These are phyloP conservation scores for Chaetogeoica ovagalla DNA, from an alignment of 2,888 invertebrate genomes.

Conservation along the genomic window DNA sequence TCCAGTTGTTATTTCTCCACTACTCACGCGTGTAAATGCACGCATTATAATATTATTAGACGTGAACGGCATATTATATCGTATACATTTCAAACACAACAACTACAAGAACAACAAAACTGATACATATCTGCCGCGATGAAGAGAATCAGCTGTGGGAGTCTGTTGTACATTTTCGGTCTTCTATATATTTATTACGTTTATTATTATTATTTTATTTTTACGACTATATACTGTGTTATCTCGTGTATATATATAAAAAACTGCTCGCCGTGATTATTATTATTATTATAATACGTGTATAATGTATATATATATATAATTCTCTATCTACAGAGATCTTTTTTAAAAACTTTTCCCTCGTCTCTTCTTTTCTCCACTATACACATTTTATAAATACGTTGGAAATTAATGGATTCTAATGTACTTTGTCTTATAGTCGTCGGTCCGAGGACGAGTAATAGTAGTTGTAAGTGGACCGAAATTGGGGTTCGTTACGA, in stretches of 20 bases:
- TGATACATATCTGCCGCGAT: conserved; percentile 27
- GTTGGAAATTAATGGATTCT: not conserved
- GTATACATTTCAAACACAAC: conserved; percentile 1
- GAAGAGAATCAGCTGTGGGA: conserved; percentile 28
- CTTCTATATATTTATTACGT: not conserved
- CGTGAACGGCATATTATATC: conserved; percentile 48
- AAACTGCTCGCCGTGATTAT: too few species aligned
- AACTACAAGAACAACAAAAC: not conserved
- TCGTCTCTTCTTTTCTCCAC: conserved; percentile 2
- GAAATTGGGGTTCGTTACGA: conserved; percentile 37
- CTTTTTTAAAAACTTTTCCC: conserved; percentile 4
- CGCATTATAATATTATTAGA: conserved; percentile 25
- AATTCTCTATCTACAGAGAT: not conserved
- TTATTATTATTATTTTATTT: not conserved
- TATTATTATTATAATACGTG: too few species aligned
- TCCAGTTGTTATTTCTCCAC: conserved; percentile 28
- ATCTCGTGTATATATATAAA: too few species aligned
- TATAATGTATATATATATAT: too few species aligned
- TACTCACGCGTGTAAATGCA: conserved; percentile 48
- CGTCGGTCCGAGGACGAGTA: too few species aligned
- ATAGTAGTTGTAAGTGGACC: not conserved
- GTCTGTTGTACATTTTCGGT: conserved; percentile 24
- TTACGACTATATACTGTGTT: conserved; percentile 8
- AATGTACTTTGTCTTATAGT: not conserved
- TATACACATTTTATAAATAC: not conserved